phyloP scores from a whole-genome alignment of 1,140 invertebrate species.

The Drosophila ananassae region DNA sequence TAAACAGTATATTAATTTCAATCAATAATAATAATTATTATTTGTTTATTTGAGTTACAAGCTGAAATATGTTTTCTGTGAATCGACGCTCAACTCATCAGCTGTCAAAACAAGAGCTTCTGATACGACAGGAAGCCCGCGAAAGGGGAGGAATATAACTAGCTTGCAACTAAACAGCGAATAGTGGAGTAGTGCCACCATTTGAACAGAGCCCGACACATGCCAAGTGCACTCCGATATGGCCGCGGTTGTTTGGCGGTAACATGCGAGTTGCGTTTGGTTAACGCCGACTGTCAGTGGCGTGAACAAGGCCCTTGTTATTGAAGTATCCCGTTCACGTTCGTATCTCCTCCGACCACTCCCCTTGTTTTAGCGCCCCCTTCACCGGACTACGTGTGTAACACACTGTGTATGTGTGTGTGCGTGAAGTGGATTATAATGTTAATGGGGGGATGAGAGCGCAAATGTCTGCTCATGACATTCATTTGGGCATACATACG shows the following conservation, averaged over 20 bases:
- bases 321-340: slow-evolving; percentile 47
- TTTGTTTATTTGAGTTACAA: neutral
- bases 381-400: slow-evolving; percentile 30
- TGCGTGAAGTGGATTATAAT: slow-evolving; percentile 41
- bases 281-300: slow-evolving; percentile 57
- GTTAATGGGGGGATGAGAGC: slow-evolving; percentile 40
- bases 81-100: slow-evolving; percentile 46
- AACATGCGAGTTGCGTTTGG: slow-evolving; percentile 51
- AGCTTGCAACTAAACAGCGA: slow-evolving; percentile 17
- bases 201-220: slow-evolving; percentile 43
- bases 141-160: neutral
- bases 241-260: slow-evolving; percentile 22
- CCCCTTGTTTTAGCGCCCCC: neutral
- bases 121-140: slow-evolving; percentile 35
- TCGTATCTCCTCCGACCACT: neutral
- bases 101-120: slow-evolving; percentile 40
- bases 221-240: slow-evolving; percentile 62
- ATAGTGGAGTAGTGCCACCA: slow-evolving; percentile 6
- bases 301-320: slow-evolving; percentile 52
- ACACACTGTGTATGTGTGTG: slow-evolving; percentile 26
- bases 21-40: neutral
- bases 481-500: slow-evolving; percentile 56
- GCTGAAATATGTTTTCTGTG: neutral
- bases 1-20: slow-evolving; percentile 2
- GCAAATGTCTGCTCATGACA: slow-evolving; percentile 64